Base-by-base conservation (phyloP, 2,113 vertebrate genomes). In the Tapirus terrestris region DNA sequence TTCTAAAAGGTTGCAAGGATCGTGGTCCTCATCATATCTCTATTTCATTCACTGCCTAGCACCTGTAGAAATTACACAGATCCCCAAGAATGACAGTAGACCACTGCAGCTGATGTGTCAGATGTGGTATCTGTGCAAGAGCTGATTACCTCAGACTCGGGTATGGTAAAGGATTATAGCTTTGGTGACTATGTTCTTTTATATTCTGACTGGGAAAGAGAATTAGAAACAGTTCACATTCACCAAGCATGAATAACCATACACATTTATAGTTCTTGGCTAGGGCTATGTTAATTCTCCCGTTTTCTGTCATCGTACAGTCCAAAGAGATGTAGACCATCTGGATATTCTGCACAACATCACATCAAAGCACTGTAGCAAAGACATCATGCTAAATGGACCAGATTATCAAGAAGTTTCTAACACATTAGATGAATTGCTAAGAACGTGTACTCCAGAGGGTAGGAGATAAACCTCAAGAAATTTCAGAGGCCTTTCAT, bases 371-470 rank as follows among this genome's bases (percentile, higher is more conserved):
- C n/a, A 36, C n/a, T 53, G 21, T 53, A 61, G 48, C 82, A 63
- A 43, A 88, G n/a, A 76, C 14, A 36, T 56, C 68, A 83, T 36
- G 68, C 43, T 83, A 56, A 92, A 27, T 88, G n/a, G n/a, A 53
- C 63, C 68, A 96, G 88, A 88, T 88, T 83, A 95, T 77, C 68
- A 83, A 18, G 39, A 95, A 75, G 6, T 29, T 45, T 87, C 48
- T 91, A 56, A 76, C n/a, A 48, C 27, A 31, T 77, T 36, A 60
- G 43, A 91, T 88, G 82, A 25, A 68, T 45, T 56, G 29, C 53
- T 83, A 70, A 76, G 51, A 77, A 63, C 61, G 31, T 43, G 17
- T 5, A 53, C 21, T 61, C 33, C 23, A 36, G 51, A 77, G n/a
- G 53, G 39, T 76, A 23, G 51, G 68, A 61, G 18, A 77, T 29